phyloP scores from a whole-genome alignment of 2,797 vertebrate species.

The Pipistrellus nathusii region DNA sequence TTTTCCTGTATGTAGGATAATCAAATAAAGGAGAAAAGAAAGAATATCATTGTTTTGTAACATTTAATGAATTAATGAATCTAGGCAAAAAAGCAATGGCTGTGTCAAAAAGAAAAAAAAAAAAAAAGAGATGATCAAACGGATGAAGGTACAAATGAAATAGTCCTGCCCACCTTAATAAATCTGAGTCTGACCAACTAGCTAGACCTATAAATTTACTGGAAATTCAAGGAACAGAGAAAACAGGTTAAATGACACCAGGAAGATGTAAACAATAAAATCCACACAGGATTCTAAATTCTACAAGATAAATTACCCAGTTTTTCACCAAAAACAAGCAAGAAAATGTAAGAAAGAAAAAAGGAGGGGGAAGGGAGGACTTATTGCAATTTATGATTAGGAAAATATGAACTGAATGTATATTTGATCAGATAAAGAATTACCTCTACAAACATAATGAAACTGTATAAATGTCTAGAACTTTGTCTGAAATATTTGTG shows the following conservation, averaged over 20 bases:
- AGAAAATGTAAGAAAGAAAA: neutral
- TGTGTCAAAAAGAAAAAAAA: neutral
- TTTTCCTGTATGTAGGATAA: neutral
- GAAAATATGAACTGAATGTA: neutral
- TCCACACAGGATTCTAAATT: neutral
- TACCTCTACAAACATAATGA: neutral
- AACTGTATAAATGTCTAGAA: conserved; percentile 4
- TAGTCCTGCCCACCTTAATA: neutral
- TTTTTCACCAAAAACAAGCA: conserved; percentile 2
- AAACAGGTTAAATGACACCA: neutral
- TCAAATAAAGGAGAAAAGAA: neutral
- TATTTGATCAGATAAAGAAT: neutral
- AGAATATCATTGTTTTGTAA: conserved; percentile 9
- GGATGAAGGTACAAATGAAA: neutral
- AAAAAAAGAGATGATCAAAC: neutral
- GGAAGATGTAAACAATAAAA: neutral
- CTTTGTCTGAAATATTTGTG: neutral
- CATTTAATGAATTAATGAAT: neutral
- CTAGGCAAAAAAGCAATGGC: neutral
- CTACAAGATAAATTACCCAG: neutral
- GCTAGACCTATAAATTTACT: neutral
- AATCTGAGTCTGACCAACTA: neutral
- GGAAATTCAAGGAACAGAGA: neutral
- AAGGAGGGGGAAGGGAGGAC: neutral
- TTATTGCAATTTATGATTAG: neutral